Base-by-base conservation (phyloP, 2,113 vertebrate genomes). In the Clarias gariepinus region DNA sequence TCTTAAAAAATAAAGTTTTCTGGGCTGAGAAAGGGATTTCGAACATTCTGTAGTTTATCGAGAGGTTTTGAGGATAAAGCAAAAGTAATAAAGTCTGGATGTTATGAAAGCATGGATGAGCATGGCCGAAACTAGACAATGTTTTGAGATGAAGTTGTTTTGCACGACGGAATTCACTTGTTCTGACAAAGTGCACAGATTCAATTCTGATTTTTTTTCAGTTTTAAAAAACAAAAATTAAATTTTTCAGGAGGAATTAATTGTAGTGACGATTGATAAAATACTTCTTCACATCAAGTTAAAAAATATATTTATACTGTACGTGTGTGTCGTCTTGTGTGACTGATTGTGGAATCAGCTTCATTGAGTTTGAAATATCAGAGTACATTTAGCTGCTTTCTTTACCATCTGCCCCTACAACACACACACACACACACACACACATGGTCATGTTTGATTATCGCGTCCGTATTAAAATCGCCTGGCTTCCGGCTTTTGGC, bases 391-490 rank as follows among this genome's bases (percentile, higher is more conserved):
- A 33, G 18, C 16, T 80, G 77, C 18, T 80, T 30, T 79, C 53
- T 79, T 58, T 33, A 79, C 0, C 0, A 9, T 79, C 53, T 58
- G 53, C 15, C 52, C 55, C 52, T 3, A 0, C 2, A 16, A 71
- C 47, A 71, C 64, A 36, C 69, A 73, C 18, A 57, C 55, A 76
- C 33, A 77, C 58, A 60, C 83, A 53, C 57, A 63, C 36, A 53
- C 18, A 53, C 28, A 23, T 8, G 18, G 52, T 30, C 21, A 3
- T 81, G 84, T 80, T 68, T 86, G 76, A 86, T 86, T 71, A 80
- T 69, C 13, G 30, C 63, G 73, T 5, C 2, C 77, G 12, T 71
- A 73, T 86, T 86, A 81, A 69, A 86, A 81, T 86, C 64, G 30
- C 60, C 64, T 68, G 1, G n/a, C 74, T 82, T 64, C 33, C 73